Base-by-base conservation (phyloP, 2,113 vertebrate species). In the Syngnathus scovelli region DNA sequence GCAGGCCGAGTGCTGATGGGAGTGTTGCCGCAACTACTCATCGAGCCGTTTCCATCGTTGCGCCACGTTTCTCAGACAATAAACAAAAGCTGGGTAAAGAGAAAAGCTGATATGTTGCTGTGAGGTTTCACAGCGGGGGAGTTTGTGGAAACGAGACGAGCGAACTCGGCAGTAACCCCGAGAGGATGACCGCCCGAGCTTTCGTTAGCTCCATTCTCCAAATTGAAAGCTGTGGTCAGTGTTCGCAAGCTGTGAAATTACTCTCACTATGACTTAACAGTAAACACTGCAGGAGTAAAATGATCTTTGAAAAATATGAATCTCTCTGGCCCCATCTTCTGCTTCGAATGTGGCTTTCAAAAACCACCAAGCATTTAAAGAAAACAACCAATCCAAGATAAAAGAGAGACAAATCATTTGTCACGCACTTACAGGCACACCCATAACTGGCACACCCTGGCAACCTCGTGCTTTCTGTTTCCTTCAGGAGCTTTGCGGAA, bases 1-100 rank as follows among this genome's bases (percentile, higher is more conserved):
- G 79, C 80, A 87, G 72, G 76, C 27, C 2, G 27, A 33, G 27
- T 78, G 75, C 78, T 70, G 60, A 21, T 70, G 74, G 69, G 63
- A 76, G 65, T 7, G 6, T 3, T n/a, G 36, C 66, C 69, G 71
- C n/a, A 7, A 44, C 16, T 4, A 37, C 33, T 9, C 49, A 19
- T 4, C 60, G 41, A 36, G 61, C 18, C 5, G 2, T 38, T 12
- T 7, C 21, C n/a, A 1, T 3, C 39, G 21, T 58, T 4, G 33
- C 19, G 8, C 48, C 52, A 21, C 6, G 49, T 55, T 51, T 21
- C 46, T 60, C 37, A 11, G n/a, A 61, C 77, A 76, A 62, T 61
- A 62, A 76, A 68, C 44, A 69, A 67, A 84, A 33, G 58, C 36
- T 0, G 15, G 48, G 64, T 70, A 54, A 69, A 79, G 33, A 65